phyloP scores from a whole-genome alignment of 2,888 invertebrate species.

The Agrochola lychnidis region DNA sequence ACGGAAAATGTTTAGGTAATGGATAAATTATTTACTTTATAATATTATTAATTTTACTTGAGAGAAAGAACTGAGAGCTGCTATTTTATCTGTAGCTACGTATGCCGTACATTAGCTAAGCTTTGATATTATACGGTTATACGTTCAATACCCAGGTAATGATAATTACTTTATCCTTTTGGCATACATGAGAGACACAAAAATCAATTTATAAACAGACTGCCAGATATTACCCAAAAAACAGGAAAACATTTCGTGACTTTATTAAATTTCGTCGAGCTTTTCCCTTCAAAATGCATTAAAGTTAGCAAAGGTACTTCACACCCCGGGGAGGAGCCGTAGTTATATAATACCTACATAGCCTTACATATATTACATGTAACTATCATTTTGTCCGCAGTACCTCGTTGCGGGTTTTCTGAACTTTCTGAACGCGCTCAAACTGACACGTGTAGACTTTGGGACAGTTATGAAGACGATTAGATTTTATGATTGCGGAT shows the following conservation, averaged over 20 bases:
- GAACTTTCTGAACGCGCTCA: slow-evolving; percentile 20
- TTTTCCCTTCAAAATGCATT: slow-evolving; percentile 20
- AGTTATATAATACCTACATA: slow-evolving; percentile 22
- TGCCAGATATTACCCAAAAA: neutral
- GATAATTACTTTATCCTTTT: neutral
- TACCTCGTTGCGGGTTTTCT: slow-evolving; percentile 25
- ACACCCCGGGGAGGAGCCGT: slow-evolving; percentile 4
- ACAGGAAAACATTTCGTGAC: neutral
- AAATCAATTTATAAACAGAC: neutral
- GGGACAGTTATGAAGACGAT: neutral
- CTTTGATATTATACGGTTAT: neutral
- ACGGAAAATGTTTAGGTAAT: slow-evolving; percentile 31
- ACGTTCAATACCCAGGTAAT: neutral
- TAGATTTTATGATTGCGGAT: neutral
- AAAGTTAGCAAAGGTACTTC: slow-evolving; percentile 20
- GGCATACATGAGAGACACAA: neutral
- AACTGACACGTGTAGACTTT: slow-evolving; percentile 15
- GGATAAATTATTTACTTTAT: slow-evolving; percentile 16
- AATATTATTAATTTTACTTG: neutral
- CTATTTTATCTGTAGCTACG: neutral
- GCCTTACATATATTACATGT: slow-evolving; percentile 8
- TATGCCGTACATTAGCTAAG: neutral
- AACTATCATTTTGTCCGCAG: slow-evolving; percentile 22
- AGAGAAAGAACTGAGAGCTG: neutral
- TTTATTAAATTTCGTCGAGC: slow-evolving; percentile 15